Evolutionary conservation across 2,888 invertebrate genomes (phyloP).

Genomic region (Linhomoeus sp.): DNA sequence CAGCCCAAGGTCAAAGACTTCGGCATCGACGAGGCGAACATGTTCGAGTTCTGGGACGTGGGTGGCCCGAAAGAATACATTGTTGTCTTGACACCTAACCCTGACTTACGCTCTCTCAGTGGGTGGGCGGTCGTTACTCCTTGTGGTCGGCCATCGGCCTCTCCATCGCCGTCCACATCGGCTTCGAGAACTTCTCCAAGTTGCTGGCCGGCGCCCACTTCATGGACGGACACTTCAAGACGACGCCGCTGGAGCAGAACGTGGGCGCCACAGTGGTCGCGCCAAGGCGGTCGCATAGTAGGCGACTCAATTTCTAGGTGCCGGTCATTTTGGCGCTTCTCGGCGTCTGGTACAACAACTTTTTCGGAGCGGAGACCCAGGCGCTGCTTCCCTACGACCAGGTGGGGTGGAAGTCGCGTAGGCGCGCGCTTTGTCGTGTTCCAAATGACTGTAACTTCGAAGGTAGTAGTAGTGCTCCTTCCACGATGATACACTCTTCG

Average conservation of each 20-base stretch:
- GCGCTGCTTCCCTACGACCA: constrained; percentile 94
- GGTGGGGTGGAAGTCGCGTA: constrained; percentile 13
- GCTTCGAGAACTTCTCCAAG: constrained; percentile 79
- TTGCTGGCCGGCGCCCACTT: constrained; percentile 72
- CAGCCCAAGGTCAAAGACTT: constrained; percentile 71
- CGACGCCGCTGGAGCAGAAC: constrained; percentile 68
- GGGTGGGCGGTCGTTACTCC: constrained; percentile 94
- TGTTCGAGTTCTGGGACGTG: constrained; percentile 98
- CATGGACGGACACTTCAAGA: constrained; percentile 78
- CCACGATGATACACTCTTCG: no score
- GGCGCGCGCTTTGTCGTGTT: background rate
- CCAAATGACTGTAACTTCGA: no score
- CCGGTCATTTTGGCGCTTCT: constrained; percentile 78
- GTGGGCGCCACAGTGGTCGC: constrained; percentile 38
- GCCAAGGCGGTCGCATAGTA: background rate
- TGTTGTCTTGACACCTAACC: no score
- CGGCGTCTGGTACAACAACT: constrained; percentile 73
- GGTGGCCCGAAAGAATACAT: no score
- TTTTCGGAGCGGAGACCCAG: constrained; percentile 83
- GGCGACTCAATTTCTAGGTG: constrained; percentile 39
- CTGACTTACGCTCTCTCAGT: no score
- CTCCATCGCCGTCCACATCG: constrained; percentile 76
- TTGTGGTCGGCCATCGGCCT: constrained; percentile 98
- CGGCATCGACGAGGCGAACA: constrained; percentile 86
- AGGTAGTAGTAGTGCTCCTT: no score